Conservation (phyloP, 1,140 invertebrate species). For the Bilobella aurantiaca region DNA sequence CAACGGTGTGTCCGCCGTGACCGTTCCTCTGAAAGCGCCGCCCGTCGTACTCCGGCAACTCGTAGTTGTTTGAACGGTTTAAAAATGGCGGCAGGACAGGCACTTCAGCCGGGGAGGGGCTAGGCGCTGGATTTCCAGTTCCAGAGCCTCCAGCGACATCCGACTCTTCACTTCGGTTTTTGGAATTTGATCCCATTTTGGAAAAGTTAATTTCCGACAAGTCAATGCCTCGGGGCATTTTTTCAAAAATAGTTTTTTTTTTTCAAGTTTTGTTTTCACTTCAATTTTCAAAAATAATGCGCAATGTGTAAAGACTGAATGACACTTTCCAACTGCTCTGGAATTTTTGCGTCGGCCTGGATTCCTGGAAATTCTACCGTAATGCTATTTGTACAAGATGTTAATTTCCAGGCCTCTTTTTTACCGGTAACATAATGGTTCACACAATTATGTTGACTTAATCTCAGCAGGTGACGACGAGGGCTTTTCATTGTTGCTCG, state of each 20-base stretch:
- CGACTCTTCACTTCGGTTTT: no score
- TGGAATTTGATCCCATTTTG: no score
- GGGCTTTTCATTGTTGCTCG: neutral
- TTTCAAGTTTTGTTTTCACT: no score
- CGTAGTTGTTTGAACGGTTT: neutral
- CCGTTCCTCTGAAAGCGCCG: neutral
- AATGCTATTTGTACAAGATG: neutral
- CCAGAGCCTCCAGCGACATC: neutral
- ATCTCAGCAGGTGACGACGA: neutral
- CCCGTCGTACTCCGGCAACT: neutral
- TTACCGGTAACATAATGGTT: conserved; percentile 2
- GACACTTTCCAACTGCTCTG: no score
- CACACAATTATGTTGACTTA: neutral
- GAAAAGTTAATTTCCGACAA: no score
- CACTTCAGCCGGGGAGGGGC: no score
- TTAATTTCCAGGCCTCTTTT: neutral
- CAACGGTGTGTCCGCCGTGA: neutral
- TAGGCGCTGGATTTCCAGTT: no score
- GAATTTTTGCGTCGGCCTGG: neutral
- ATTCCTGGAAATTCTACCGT: neutral
- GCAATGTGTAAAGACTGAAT: no score
- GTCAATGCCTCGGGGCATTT: no score
- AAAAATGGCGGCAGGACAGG: neutral
- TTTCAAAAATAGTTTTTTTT: no score
- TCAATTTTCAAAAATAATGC: no score